Evolutionary conservation across 1,140 invertebrate species (phyloP), one percentile per base, ranked within the genome.

Genomic region (Diploscapter pachys): DNA sequence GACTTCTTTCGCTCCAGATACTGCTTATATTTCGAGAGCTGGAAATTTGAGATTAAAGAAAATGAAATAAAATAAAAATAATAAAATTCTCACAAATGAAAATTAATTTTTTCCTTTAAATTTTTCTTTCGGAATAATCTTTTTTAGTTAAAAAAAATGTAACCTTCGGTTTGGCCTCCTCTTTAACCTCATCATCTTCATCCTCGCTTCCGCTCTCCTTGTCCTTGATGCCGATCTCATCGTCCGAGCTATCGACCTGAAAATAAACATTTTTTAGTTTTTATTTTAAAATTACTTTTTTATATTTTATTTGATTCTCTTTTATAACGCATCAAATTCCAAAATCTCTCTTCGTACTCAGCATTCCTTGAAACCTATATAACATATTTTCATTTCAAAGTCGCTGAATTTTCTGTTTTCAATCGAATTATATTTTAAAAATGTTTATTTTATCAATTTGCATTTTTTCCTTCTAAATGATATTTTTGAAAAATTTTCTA

Each of bases 221-320:
- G 11, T 67, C 61, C 31, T 67, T 66, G 11, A 31, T 72, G 50
- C 31, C 71, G 48, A 6, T 72, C 31, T 51, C 31, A 5, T 8
- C 66, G 66, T 54, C 57, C 57, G 5, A 8, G 49, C 51, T 68
- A 31, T 68, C 51, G n/a, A 55, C 51, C 57, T 68, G 52, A 55
- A 52, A 52, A 68, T n/a, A 68, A 55, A 68, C 52, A 6, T 54
- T 68, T 53, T 68, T 8, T 5, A 11, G 11, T 68, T 68, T 48
- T 48, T 68, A n/a, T 68, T 68, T 55, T 68, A 52, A 52, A 68
- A 48, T 55, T 2, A 68, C 52, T 9, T 68, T 54, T 52, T n/a
- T 52, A 68, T 6, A 55, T 68, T 9, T 68, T 68, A 52, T 68
- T 68, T n/a, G n/a, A n/a, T n/a, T 55, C 2, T 68, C 51, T 68